Percentiles rank a stretch among this genome's conserved stretches.
Evolutionary conservation across 2,797 vertebrate genomes (phyloP).

Genomic region (Falco naumanni): DNA sequence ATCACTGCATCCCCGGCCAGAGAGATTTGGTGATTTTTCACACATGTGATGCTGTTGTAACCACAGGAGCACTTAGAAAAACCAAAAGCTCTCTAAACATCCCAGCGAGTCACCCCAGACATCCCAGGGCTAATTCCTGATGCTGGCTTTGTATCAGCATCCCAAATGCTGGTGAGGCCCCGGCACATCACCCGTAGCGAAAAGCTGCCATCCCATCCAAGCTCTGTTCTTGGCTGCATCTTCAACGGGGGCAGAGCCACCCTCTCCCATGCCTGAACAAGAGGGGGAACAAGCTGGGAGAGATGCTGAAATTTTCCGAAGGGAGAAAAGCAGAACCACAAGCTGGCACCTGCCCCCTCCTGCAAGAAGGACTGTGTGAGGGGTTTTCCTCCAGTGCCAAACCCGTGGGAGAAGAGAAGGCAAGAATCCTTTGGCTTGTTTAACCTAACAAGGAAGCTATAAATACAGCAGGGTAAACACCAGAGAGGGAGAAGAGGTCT

Average conservation of each 20-base stretch:
- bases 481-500: conserved; percentile 30
- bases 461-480: conserved; percentile 60
- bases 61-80: conserved; percentile 48
- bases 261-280: not conserved
- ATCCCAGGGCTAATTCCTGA: conserved; percentile 44
- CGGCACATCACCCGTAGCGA: rapidly evolving
- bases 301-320: not conserved
- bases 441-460: conserved; percentile 28
- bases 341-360: conserved; percentile 10
- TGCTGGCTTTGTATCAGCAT: conserved; percentile 6
- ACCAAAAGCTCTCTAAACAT: conserved; percentile 52
- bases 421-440: conserved; percentile 30
- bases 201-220: not conserved
- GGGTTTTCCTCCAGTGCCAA: conserved; percentile 34
- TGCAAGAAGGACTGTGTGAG: not conserved
- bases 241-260: not conserved
- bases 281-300: not conserved
- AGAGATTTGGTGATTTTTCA: conserved; percentile 36
- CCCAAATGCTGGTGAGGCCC: not conserved
- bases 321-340: not conserved
- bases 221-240: not conserved
- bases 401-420: not conserved
- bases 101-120: conserved; percentile 13
- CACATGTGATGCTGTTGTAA: not conserved
- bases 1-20: not conserved